Evolutionary conservation across 2,888 invertebrate genomes (phyloP), one percentile per base, ranked within the genome.

Genomic region (Yponomeuta plumbellus): DNA sequence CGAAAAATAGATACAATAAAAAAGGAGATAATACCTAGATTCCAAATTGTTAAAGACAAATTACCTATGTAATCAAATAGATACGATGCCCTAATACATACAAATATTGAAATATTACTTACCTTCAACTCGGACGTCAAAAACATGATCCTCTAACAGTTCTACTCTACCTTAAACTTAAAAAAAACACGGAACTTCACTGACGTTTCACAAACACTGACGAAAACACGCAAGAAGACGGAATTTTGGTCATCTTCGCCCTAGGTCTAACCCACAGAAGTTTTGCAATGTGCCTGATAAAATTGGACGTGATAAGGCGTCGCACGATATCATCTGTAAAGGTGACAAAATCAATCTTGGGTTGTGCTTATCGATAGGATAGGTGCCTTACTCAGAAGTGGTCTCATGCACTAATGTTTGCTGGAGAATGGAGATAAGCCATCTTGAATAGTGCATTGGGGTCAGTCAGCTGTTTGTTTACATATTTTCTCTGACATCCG

Each of bases 281-380:
- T 80, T 81, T 79, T 74, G 80, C 78, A 80, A 80, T 71, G 74
- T 67, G 73, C 73, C 69, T 80, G 84, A 85, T 86, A 84, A 78
- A 67, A 11, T 61, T 11, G 21, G 21, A 59, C 13, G 68, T 81
- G 86, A 88, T 86, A 86, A 83, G 74, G 70, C 67, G 71, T 21
- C 13, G 23, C 13, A 22, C 22, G 59, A 61, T 61, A 17, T 61
- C 13, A 61, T 61, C 61, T 22, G 59, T 21, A 21, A 21, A 23
- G 59, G 21, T 59, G 21, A 21, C 59, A 13, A 52, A 52, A 52
- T 52, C 44, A 17, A 52, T 52, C 44, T 52, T 52, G 17, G 44
- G 44, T 4, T 52, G 44, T 13, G 44, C 17, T 52, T 52, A 52
- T 52, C 44, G 44, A 17, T 17, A 52, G 34, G 44, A 17, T 17